Evolutionary conservation across 2,888 invertebrate genomes (phyloP).

Genomic region (Scaptodrosophila latifasciaeformis): DNA sequence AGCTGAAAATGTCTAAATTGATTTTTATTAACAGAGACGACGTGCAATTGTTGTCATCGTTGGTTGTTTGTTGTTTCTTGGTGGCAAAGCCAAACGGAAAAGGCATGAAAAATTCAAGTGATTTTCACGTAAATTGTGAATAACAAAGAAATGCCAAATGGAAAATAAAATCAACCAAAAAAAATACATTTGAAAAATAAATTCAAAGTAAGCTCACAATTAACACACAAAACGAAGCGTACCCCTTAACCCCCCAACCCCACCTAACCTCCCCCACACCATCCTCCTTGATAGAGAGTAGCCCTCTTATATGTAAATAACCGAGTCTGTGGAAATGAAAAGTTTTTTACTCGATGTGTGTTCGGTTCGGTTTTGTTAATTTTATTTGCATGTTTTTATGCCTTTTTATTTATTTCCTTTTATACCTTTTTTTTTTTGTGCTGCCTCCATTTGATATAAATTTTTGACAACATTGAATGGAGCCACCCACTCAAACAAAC

Average conservation of each 20-base stretch:
- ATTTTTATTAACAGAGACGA: slow-evolving; percentile 34
- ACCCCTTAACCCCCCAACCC: too few species aligned
- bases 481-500: slow-evolving; percentile 3
- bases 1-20: slow-evolving; percentile 37
- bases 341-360: too few species aligned
- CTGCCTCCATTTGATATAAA: slow-evolving; percentile 36
- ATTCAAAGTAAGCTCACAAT: slow-evolving; percentile 8
- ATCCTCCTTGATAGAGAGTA: too few species aligned
- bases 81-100: slow-evolving; percentile 1
- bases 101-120: slow-evolving; percentile 43
- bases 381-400: slow-evolving; percentile 62
- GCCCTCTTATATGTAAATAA: too few species aligned
- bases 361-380: slow-evolving; percentile 45
- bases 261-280: too few species aligned
- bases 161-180: neutral
- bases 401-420: slow-evolving; percentile 53
- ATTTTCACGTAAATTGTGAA: slow-evolving; percentile 36
- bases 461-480: slow-evolving; percentile 57
- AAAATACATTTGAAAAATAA: slow-evolving; percentile 7
- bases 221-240: too few species aligned
- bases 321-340: too few species aligned
- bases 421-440: slow-evolving; percentile 13
- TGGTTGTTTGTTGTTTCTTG: neutral
- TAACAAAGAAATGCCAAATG: slow-evolving; percentile 17
- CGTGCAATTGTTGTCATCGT: slow-evolving; percentile 6